These are phyloP conservation scores for Reticulitermes speratus DNA, from an alignment of 1,140 invertebrate species.

Conservation along the genomic window DNA sequence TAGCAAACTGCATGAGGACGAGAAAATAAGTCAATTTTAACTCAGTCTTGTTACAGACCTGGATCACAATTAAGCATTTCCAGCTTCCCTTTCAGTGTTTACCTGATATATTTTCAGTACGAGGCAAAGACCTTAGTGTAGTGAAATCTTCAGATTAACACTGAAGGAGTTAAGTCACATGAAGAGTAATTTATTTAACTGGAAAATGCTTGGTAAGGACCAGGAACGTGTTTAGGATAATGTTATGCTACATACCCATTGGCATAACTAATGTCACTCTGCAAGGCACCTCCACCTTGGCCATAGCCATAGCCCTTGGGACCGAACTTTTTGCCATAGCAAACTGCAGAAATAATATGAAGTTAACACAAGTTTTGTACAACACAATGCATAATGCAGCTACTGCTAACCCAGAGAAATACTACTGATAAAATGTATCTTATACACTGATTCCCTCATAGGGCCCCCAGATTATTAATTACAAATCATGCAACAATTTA, in stretches of 20 bases:
- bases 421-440: not conserved
- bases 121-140: too few relatives aligned
- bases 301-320: conserved; percentile 93
- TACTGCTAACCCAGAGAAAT: not conserved
- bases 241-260: conserved; percentile 62
- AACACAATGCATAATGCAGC: not conserved
- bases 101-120: too few relatives aligned
- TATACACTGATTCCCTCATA: not conserved
- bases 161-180: not conserved
- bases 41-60: not conserved
- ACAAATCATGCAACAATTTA: too few relatives aligned
- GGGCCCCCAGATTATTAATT: too few relatives aligned
- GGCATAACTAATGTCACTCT: conserved; percentile 73
- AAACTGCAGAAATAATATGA: conserved; percentile 60
- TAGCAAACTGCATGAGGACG: conserved; percentile 61
- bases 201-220: not conserved
- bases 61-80: conserved; percentile 7
- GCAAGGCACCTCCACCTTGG: conserved; percentile 85
- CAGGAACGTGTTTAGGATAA: not conserved
- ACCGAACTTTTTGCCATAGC: conserved; percentile 91
- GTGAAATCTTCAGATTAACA: not conserved
- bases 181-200: not conserved
- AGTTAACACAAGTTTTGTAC: not conserved
- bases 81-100: not conserved
- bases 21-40: conserved; percentile 5